A percentile compares a stretch with the other conserved stretches of the same genome.
Evolutionary conservation across 2,797 vertebrate genomes (phyloP).

Genomic region (Cheirogaleus major): DNA sequence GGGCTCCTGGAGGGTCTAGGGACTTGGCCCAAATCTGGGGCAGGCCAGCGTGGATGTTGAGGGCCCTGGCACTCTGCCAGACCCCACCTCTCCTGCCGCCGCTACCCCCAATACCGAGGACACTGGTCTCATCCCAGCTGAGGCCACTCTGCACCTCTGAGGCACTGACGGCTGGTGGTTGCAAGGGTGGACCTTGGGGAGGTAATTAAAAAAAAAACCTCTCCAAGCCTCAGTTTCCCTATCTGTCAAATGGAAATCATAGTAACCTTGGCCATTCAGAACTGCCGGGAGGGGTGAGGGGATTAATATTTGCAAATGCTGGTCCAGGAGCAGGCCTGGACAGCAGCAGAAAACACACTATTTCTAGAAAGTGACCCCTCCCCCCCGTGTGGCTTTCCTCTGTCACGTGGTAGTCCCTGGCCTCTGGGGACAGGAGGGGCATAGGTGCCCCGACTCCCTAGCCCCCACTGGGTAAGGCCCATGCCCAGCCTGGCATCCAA

Average conservation of each 20-base stretch:
- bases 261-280: neutral
- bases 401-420: too few species aligned
- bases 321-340: accelerated
- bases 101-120: neutral
- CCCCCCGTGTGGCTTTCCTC: accelerated
- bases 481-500: neutral
- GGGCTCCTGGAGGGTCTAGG: neutral
- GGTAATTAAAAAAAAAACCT: too few species aligned
- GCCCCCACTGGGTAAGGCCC: neutral
- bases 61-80: neutral
- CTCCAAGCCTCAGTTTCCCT: neutral
- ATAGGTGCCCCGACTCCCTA: neutral
- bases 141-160: neutral
- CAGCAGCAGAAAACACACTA: neutral
- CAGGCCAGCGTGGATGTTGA: neutral
- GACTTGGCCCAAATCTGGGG: neutral
- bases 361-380: neutral
- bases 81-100: neutral
- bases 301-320: too few species aligned
- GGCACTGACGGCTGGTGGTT: neutral
- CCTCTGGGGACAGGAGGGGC: too few species aligned
- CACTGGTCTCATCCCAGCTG: neutral
- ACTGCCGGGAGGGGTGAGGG: neutral
- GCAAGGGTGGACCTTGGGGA: neutral
- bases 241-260: neutral